phyloP scores from a whole-genome alignment of 2,888 invertebrate genomes.

The Carabus problematicus region DNA sequence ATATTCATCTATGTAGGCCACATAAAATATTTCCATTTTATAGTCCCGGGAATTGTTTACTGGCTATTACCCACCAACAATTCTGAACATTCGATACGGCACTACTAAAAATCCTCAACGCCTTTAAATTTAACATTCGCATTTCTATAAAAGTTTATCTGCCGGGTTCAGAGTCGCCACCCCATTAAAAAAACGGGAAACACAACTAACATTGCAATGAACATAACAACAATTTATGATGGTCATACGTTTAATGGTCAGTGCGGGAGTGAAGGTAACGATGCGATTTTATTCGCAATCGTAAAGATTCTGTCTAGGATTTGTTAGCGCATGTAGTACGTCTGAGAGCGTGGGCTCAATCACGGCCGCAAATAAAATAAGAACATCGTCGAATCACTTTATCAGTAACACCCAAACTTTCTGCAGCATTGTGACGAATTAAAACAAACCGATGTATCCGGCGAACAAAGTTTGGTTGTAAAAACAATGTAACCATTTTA shows the following conservation, averaged over 20 bases:
- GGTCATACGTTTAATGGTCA: constrained; percentile 36
- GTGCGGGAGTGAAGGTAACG: constrained; percentile 39
- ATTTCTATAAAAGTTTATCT: constrained; percentile 36
- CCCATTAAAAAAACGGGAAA: constrained; percentile 34
- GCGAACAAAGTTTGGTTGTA: background rate
- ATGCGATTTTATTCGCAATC: constrained; percentile 34
- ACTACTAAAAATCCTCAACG: constrained; percentile 22
- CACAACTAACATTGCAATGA: constrained; percentile 40
- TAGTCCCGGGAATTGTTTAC: no score
- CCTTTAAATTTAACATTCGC: constrained; percentile 28
- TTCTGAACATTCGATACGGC: constrained; percentile 10
- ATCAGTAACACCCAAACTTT: constrained; percentile 15
- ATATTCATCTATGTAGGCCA: no score
- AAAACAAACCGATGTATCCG: background rate
- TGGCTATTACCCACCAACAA: no score
- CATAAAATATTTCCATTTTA: no score
- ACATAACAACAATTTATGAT: constrained; percentile 39
- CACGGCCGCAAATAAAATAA: constrained; percentile 34
- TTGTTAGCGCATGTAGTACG: constrained; percentile 26
- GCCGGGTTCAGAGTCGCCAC: constrained; percentile 32
- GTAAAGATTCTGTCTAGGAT: constrained; percentile 40
- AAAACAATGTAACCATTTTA: no score
- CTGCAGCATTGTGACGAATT: background rate
- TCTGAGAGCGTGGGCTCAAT: constrained; percentile 21
- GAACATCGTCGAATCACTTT: constrained; percentile 19